Conservation (phyloP, 2,888 invertebrate genomes). For the Nyleta sp. region DNA sequence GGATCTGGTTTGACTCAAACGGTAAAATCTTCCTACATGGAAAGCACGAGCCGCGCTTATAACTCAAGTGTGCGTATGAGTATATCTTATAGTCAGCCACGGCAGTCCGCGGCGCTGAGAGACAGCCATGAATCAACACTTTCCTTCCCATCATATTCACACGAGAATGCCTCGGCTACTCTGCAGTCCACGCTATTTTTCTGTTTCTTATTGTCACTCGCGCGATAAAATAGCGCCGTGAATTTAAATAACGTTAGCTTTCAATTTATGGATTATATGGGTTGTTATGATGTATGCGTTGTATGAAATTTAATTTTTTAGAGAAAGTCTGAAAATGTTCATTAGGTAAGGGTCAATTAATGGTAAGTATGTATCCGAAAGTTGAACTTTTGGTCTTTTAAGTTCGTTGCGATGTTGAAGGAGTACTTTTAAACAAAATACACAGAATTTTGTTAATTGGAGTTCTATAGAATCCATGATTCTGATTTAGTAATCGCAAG, state of each 20-base stretch:
- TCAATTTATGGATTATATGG: conserved; percentile 2
- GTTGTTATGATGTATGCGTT: background rate
- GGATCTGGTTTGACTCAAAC: conserved; percentile 64
- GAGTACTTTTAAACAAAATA: too few relatives aligned
- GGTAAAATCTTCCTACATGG: conserved; percentile 64
- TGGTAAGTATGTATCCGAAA: too few relatives aligned
- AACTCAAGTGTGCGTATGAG: conserved; percentile 48
- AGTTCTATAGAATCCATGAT: too few relatives aligned
- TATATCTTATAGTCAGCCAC: conserved; percentile 48
- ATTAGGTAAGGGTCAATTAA: too few relatives aligned
- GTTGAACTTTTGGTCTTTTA: too few relatives aligned
- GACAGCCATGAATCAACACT: conserved; percentile 68
- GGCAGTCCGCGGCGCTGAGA: conserved; percentile 46
- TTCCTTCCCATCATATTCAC: conserved; percentile 59
- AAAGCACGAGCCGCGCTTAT: conserved; percentile 55
- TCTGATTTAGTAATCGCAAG: too few relatives aligned
- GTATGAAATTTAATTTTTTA: background rate
- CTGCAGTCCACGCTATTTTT: conserved; percentile 39
- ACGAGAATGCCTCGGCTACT: conserved; percentile 51
- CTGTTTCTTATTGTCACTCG: conserved; percentile 27
- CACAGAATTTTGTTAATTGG: too few relatives aligned
- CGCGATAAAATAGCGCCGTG: conserved; percentile 23
- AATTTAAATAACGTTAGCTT: conserved; percentile 14
- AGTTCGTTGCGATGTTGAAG: too few relatives aligned
- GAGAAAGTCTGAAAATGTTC: too few relatives aligned